These are phyloP conservation scores for Criorhina ranunculi DNA, from an alignment of 2,888 invertebrate species.

Conservation along the genomic window DNA sequence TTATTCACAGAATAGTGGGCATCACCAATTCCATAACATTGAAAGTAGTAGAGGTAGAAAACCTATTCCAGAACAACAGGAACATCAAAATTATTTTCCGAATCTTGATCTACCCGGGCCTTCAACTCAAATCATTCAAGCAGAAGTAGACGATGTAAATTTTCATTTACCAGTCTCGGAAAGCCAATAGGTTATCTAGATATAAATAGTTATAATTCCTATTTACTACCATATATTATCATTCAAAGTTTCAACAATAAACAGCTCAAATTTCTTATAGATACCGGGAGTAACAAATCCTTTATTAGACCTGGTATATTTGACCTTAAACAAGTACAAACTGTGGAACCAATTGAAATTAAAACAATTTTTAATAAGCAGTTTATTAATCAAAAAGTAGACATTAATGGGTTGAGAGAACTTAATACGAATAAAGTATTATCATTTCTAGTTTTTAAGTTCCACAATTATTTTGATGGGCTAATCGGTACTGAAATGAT, in stretches of 20 bases:
- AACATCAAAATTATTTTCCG: background rate
- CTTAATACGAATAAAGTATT: constrained; percentile 20
- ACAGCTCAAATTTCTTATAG: constrained; percentile 8
- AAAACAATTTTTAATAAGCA: constrained; percentile 36
- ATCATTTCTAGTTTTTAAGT: constrained; percentile 45
- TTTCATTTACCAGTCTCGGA: constrained; percentile 34
- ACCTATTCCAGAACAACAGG: too few species aligned
- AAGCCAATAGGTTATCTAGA: constrained; percentile 28
- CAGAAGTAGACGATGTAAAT: constrained; percentile 36
- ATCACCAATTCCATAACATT: too few species aligned
- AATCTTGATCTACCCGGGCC: background rate
- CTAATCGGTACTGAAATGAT: constrained; percentile 57
- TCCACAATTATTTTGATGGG: constrained; percentile 72
- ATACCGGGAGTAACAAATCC: constrained; percentile 30
- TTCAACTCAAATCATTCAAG: background rate
- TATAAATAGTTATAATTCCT: constrained; percentile 42
- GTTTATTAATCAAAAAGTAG: constrained; percentile 27
- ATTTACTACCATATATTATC: constrained; percentile 8
- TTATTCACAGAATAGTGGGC: too few species aligned
- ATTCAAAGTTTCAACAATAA: too few species aligned
- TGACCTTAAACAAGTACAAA: constrained; percentile 8
- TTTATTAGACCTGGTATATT: constrained; percentile 25
- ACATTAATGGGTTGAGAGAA: constrained; percentile 31
- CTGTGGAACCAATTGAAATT: constrained; percentile 27
- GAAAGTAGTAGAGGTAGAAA: too few species aligned